Conservation (phyloP, 2,797 vertebrate genomes). For the Trachurus trachurus region DNA sequence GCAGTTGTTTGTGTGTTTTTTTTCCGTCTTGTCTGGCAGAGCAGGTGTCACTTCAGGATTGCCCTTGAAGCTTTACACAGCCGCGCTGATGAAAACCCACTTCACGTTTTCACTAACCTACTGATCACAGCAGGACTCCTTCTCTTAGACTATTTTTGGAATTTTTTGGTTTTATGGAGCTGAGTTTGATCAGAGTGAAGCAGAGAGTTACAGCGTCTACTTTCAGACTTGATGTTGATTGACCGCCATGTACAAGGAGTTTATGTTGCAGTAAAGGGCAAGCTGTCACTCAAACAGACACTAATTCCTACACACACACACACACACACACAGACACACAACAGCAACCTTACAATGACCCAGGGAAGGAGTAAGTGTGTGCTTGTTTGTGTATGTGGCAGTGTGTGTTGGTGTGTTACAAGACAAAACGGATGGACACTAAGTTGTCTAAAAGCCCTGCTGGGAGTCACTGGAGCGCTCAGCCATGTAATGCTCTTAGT, state of each 20-base stretch:
- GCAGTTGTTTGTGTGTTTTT: too few relatives aligned
- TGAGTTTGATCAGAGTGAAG: constrained; percentile 27
- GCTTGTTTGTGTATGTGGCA: constrained; percentile 41
- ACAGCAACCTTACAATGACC: constrained; percentile 56
- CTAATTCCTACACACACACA: not conserved
- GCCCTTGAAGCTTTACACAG: constrained; percentile 49
- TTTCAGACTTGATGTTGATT: constrained; percentile 34
- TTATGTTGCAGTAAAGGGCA: constrained; percentile 46
- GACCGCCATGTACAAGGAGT: constrained; percentile 27
- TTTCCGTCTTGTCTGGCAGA: not conserved
- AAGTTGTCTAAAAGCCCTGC: constrained; percentile 75
- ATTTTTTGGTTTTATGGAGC: constrained; percentile 21
- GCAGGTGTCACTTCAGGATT: constrained; percentile 40
- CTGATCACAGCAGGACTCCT: constrained; percentile 51
- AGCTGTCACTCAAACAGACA: constrained; percentile 40
- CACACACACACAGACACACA: not conserved
- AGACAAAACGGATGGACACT: constrained; percentile 60
- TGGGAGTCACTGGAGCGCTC: constrained; percentile 69
- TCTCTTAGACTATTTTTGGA: constrained; percentile 44
- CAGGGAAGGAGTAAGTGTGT: constrained; percentile 29
- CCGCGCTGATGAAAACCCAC: constrained; percentile 33
- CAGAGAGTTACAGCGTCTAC: not conserved
- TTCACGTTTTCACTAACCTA: constrained; percentile 38
- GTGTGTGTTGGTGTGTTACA: constrained; percentile 48
- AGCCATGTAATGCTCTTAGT: constrained; percentile 69